Evolutionary conservation across 1,140 invertebrate genomes (phyloP).

Genomic region (Drosophila funebris): DNA sequence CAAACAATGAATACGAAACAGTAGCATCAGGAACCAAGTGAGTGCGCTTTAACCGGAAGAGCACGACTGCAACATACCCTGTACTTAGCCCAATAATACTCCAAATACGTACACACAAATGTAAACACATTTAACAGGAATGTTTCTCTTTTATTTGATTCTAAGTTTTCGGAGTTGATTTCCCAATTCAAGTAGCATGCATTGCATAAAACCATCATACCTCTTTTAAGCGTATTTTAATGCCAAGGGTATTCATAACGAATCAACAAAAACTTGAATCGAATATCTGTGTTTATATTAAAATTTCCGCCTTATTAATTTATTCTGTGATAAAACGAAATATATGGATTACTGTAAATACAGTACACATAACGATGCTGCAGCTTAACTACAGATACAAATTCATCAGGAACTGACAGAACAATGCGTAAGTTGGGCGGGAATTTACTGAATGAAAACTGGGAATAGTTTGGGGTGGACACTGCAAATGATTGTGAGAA

Average conservation of each 20-base stretch:
- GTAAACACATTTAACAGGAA: no score
- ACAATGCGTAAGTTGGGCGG: slow-evolving; percentile 63
- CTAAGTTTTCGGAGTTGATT: no score
- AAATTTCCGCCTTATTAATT: slow-evolving; percentile 77
- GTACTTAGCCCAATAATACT: no score
- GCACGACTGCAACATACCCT: not conserved
- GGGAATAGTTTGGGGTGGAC: slow-evolving; percentile 19
- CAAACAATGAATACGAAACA: slow-evolving; percentile 44
- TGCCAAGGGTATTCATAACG: not conserved
- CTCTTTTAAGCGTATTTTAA: not conserved
- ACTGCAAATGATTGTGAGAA: slow-evolving; percentile 72
- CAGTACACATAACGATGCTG: not conserved
- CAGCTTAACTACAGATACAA: slow-evolving; percentile 10
- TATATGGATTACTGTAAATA: not conserved
- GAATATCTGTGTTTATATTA: slow-evolving; percentile 75
- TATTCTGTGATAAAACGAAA: slow-evolving; percentile 31
- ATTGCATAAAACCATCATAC: no score
- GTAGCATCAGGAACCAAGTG: not conserved
- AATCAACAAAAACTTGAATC: slow-evolving; percentile 44
- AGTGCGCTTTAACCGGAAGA: not conserved
- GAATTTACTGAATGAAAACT: slow-evolving; percentile 22
- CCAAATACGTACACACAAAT: no score
- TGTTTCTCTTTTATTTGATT: no score
- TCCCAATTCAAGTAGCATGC: no score
- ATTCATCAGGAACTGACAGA: slow-evolving; percentile 53